Conservation (phyloP, 2,888 invertebrate genomes). For the Andrena minutula region DNA sequence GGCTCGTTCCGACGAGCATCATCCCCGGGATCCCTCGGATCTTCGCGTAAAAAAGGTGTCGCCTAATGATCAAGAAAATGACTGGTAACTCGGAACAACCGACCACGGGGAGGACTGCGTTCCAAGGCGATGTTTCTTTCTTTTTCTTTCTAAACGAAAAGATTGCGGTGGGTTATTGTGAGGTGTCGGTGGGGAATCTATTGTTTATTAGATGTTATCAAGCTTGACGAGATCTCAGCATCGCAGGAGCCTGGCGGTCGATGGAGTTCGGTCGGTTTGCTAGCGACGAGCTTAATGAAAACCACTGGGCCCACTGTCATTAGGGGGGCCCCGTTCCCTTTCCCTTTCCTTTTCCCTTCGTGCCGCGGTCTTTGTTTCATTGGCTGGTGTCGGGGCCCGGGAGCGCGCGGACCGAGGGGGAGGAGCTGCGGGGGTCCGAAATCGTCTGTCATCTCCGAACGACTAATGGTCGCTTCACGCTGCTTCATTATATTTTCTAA, state of each 20-base stretch:
- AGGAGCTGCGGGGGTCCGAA: slow-evolving; percentile 84
- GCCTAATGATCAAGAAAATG: slow-evolving; percentile 59
- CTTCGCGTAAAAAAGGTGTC: slow-evolving; percentile 55
- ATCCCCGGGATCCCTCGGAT: slow-evolving; percentile 26
- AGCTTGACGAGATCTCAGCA: not conserved
- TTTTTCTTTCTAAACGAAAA: not conserved
- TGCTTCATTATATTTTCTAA: slow-evolving; percentile 85
- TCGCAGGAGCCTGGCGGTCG: not conserved
- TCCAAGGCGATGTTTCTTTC: not conserved
- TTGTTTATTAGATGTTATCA: no score
- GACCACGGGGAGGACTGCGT: not conserved
- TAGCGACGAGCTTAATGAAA: slow-evolving; percentile 70
- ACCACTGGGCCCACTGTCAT: slow-evolving; percentile 76
- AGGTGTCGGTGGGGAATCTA: no score
- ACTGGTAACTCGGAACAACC: slow-evolving; percentile 11
- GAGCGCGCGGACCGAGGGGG: slow-evolving; percentile 64
- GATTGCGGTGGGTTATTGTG: no score
- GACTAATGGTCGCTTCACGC: slow-evolving; percentile 85
- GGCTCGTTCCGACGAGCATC: slow-evolving; percentile 8
- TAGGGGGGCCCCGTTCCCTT: slow-evolving; percentile 60
- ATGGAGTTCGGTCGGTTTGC: not conserved
- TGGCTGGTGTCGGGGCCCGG: slow-evolving; percentile 67
- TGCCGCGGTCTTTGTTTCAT: slow-evolving; percentile 79
- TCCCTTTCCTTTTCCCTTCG: slow-evolving; percentile 41
- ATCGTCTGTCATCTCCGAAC: slow-evolving; percentile 85